Percentiles rank a stretch among this genome's conserved stretches.
These are phyloP conservation scores for Rhea pennata DNA, from an alignment of 2,113 vertebrate genomes.

Conservation along the genomic window DNA sequence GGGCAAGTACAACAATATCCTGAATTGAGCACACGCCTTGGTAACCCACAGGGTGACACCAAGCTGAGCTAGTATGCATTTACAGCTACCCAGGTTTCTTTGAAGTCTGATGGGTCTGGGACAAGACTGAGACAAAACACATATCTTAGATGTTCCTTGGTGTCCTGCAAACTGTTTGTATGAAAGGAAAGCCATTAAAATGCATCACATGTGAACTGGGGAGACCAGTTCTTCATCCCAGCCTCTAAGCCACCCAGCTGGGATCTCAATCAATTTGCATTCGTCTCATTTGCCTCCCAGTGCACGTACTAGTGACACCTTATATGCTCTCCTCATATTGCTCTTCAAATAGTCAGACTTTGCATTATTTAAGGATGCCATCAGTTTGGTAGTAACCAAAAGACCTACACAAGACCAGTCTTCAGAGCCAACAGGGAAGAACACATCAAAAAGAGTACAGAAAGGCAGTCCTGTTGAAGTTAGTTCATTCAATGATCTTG, in stretches of 20 bases:
- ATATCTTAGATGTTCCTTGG: neutral
- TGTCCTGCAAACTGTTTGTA: neutral
- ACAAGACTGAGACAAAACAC: neutral
- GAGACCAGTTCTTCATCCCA: neutral
- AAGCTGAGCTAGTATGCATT: neutral
- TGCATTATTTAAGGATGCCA: neutral
- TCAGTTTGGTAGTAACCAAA: neutral
- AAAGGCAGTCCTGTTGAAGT: neutral
- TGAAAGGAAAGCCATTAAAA: neutral
- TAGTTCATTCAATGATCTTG: accelerated
- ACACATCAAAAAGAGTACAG: neutral
- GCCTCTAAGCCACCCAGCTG: accelerated
- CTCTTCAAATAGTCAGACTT: neutral
- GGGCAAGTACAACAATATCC: no score
- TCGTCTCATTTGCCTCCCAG: accelerated
- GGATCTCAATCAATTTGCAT: neutral
- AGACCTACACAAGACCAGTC: neutral
- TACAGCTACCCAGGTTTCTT: neutral
- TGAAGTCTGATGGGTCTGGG: neutral
- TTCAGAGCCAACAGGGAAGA: neutral
- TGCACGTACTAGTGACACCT: accelerated
- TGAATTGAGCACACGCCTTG: neutral
- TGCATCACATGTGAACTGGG: neutral
- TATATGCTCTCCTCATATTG: neutral
- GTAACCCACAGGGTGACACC: neutral